Evolutionary conservation across 2,888 invertebrate genomes (phyloP), one percentile per base, ranked within the genome.

Genomic region (Thecocarcelia acutangulata): DNA sequence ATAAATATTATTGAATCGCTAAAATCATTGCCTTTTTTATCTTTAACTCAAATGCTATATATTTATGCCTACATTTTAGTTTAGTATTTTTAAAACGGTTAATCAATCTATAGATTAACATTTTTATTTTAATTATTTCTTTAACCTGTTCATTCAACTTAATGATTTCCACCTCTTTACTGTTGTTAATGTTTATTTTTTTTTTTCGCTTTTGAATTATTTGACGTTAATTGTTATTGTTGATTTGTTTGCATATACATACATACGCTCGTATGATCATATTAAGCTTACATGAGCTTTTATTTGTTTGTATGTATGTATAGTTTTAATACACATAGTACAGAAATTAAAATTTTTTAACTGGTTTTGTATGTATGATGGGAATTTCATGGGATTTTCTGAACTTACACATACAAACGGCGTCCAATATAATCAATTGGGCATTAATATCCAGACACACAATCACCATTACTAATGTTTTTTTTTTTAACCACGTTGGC

Each of bases 321-420:
- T 68, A 17, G 28, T 37, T 61, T 54, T 73, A 33, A 6, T 1
- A 6, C 33, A 33, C 1, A 33, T 4, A 4, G 52, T 79, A 17
- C 56, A 68, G 33, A 68, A 68, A 66, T 74, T 63, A 72, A 86
- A 85, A 82, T 12, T 28, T 28, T 85, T 72, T 73, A 75, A 77
- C 78, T 85, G 76, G 84, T 84, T 85, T 89, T 69, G 9, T 5
- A 6, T 59, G 76, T 74, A 89, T 90, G 89, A 87, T 90, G 90
- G 90, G 90, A 90, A 90, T 90, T 90, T 90, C 90, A 90, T 87
- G 90, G 75, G 90, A 90, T 90, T 90, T 90, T 90, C 90, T 86
- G 85, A 87, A 89, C 88, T 85, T 86, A 88, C 85, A 87, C 87
- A 85, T 83, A 5, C 33, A 78, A 85, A 84, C n/a, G 85, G 70